Conservation (phyloP, 2,113 vertebrate genomes). For the Seriola rivoliana region DNA sequence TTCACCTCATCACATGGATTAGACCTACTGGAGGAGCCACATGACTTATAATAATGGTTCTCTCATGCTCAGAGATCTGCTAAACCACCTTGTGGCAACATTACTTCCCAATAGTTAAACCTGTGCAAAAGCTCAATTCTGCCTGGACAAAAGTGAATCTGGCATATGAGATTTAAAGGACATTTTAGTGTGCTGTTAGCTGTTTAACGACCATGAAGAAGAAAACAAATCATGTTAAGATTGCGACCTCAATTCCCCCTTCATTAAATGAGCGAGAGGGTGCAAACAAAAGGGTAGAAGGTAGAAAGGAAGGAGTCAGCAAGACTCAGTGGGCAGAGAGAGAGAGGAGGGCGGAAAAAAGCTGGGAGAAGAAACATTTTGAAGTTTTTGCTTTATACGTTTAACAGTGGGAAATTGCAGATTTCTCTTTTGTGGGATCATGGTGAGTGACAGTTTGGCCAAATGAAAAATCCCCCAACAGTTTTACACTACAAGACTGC, state of each 20-base stretch:
- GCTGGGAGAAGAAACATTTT: not conserved
- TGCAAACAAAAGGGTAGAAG: conserved; percentile 11
- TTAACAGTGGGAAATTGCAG: conserved; percentile 29
- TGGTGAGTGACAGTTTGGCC: conserved; percentile 63
- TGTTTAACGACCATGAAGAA: conserved; percentile 36
- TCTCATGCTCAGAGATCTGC: conserved; percentile 11
- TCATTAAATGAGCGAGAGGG: conserved; percentile 36
- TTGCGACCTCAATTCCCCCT: conserved; percentile 20
- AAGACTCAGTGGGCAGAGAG: conserved; percentile 3
- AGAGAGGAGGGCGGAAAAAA: not conserved
- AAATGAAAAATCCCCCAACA: conserved; percentile 28
- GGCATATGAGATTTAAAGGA: conserved; percentile 20
- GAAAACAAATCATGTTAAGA: conserved; percentile 36
- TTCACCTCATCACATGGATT: conserved; percentile 24
- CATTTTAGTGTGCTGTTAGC: conserved; percentile 28
- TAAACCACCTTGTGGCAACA: conserved; percentile 3
- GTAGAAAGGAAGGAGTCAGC: conserved; percentile 6
- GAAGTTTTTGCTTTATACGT: conserved; percentile 44
- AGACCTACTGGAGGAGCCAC: conserved; percentile 1
- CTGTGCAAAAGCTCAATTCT: conserved; percentile 7
- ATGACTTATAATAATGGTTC: conserved; percentile 28
- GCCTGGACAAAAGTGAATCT: conserved; percentile 24
- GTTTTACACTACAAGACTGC: conserved; percentile 61
- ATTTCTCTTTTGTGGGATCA: conserved; percentile 44
- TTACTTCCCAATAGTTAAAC: conserved; percentile 34